Evolutionary conservation across 1,140 invertebrate species (phyloP), one percentile per base, ranked within the genome.

Genomic region (Bombus turneri): DNA sequence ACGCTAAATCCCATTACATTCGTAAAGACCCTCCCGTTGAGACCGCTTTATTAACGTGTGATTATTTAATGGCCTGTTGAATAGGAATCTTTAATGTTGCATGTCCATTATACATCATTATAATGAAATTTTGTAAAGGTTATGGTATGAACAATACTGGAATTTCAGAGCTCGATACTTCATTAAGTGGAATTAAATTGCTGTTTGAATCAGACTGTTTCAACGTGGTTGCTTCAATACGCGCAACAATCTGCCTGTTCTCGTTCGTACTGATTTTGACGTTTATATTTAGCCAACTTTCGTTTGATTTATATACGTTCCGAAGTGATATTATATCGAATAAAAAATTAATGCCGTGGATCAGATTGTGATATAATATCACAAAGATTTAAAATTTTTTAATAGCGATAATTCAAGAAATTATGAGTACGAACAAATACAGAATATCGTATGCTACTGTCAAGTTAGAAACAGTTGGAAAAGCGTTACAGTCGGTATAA

Each of bases 1-100:
- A 15, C 39, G 8, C 6, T 62, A 64, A 85, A 80, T 62, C 76
- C 34, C 68, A 53, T 80, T 85, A 73, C 53, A 73, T 53, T 53
- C 68, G 68, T 73, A 53, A 69, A 85, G 31, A 15, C 62, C 10
- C 37, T 80, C 28, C n/a, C 37, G 25, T 39, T 66, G 62, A 31
- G 31, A 37, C 3, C 57, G 81, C 41, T 82, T 37, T 66, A 82
- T 82, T 41, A 82, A 71, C 15, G 31, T 41, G 22, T 47, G 41
- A 75, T 83, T 47, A 64, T 75, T 83, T 37, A 75, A 75, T 41
- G 57, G 9, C 1, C 31, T 18, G 6, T 31, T 2, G 8, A 43
- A 12, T 3, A 12, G 34, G 28, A 34, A 69, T 73, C 47, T 77
- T 77, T 8, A 37, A 15, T 34, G 25, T 34, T 28, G 9, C 31